Percentiles rank a stretch among this genome's conserved stretches.
These are phyloP conservation scores for Masnerella sp. DNA, from an alignment of 2,888 invertebrate species.

Conservation along the genomic window DNA sequence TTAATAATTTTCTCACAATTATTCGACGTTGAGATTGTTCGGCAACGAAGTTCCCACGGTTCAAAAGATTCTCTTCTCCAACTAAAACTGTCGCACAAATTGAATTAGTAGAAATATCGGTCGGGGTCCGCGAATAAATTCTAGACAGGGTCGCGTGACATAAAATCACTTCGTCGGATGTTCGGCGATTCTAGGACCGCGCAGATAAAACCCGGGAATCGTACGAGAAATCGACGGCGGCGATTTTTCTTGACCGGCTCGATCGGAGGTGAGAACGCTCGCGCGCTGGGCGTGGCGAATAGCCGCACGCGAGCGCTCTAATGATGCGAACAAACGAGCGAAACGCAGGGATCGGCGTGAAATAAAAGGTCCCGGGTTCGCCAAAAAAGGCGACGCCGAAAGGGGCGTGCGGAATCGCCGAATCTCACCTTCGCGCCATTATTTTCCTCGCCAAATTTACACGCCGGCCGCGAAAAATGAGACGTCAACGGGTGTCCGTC, in stretches of 20 bases:
- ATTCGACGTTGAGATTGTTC: no score
- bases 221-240: conserved; percentile 8
- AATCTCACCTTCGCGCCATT: conserved; percentile 10
- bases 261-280: conserved; percentile 72
- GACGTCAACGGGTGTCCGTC: conserved; percentile 26
- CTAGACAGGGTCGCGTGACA: conserved; percentile 31
- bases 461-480: conserved; percentile 25
- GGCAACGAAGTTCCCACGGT: no score
- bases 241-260: conserved; percentile 7
- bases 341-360: conserved; percentile 50
- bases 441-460: conserved; percentile 32
- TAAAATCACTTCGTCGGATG: conserved; percentile 10
- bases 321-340: conserved; percentile 74
- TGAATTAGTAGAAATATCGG: conserved; percentile 6
- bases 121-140: conserved; percentile 30
- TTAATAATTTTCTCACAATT: no score
- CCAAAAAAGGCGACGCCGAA: conserved; percentile 60
- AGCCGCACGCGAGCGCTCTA: conserved; percentile 73
- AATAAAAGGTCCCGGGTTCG: conserved; percentile 61
- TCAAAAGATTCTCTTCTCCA: no score
- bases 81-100: conserved; percentile 5
- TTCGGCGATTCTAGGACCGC: conserved; percentile 18
- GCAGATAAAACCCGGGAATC: conserved; percentile 22
- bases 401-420: conserved; percentile 10
- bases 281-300: conserved; percentile 74